These are phyloP conservation scores for Labrus mixtus DNA, from an alignment of 2,113 vertebrate genomes.

Conservation along the genomic window DNA sequence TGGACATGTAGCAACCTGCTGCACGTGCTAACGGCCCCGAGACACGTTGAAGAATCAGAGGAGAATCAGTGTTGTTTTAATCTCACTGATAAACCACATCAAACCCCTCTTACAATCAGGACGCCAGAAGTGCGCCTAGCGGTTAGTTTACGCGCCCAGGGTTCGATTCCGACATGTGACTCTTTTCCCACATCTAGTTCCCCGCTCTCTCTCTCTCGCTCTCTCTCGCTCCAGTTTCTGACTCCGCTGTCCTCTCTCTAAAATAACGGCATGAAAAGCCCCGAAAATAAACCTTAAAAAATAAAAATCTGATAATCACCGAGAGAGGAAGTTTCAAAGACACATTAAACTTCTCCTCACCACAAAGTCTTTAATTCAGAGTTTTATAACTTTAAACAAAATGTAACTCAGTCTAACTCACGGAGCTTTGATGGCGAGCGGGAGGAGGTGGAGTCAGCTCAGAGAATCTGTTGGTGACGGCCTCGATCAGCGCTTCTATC, in stretches of 20 bases:
- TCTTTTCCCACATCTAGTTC: too few species aligned
- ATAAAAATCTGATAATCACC: background rate
- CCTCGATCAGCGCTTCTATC: conserved; percentile 84
- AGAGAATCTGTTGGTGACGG: conserved; percentile 83
- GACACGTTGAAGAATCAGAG: conserved; percentile 1
- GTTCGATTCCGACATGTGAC: too few species aligned
- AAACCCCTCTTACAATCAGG: background rate
- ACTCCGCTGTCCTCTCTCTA: too few species aligned
- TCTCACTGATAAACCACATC: background rate
- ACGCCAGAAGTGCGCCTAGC: too few species aligned
- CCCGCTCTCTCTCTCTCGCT: too few species aligned
- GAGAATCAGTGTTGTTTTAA: conserved; percentile 10
- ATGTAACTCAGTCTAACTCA: conserved; percentile 46
- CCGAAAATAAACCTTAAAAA: too few species aligned
- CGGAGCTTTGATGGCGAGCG: conserved; percentile 31
- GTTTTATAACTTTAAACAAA: background rate
- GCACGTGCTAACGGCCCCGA: too few species aligned
- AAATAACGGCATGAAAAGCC: too few species aligned
- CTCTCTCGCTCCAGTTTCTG: too few species aligned
- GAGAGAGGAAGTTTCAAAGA: background rate
- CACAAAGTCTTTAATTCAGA: background rate
- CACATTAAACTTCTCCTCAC: background rate
- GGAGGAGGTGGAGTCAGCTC: conserved; percentile 78
- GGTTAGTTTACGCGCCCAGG: too few species aligned
- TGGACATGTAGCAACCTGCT: too few species aligned